phyloP scores from a whole-genome alignment of 37 sponge, comb jelly and placozoan species.

The Aphrocallistes beatrix region DNA sequence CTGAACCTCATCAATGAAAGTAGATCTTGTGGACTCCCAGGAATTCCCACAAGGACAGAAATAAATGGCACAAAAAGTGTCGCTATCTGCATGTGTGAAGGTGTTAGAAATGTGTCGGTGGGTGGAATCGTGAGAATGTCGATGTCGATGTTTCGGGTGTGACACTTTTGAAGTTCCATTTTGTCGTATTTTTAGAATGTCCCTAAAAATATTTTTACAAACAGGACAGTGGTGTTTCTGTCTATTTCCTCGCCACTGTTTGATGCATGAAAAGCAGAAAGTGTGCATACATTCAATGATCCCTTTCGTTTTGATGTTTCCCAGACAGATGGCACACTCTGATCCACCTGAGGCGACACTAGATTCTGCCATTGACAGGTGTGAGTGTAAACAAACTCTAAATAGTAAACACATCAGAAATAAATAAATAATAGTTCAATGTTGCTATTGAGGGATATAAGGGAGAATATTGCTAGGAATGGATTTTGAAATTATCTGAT shows the following conservation, averaged over 20 bases:
- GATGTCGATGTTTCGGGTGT: neutral
- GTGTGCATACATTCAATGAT: slow-evolving; percentile 7
- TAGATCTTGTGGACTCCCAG: neutral
- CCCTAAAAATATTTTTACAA: neutral
- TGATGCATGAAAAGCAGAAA: neutral
- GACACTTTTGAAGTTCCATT: neutral
- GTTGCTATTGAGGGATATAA: too few relatives aligned
- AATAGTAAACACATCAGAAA: too few relatives aligned
- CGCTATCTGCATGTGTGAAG: neutral
- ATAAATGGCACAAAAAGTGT: neutral
- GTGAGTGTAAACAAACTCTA: too few relatives aligned
- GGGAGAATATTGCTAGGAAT: too few relatives aligned
- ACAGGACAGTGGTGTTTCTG: neutral
- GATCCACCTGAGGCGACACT: neutral
- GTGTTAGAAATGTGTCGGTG: neutral
- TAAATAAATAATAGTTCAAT: too few relatives aligned
- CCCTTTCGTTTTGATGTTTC: neutral
- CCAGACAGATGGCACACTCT: neutral
- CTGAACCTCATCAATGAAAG: neutral
- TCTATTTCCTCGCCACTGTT: neutral
- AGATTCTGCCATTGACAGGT: neutral
- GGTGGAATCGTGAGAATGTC: neutral
- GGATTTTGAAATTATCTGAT: too few relatives aligned
- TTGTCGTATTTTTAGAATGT: neutral
- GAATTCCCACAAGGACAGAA: neutral